Evolutionary conservation across 1,140 invertebrate genomes (phyloP), one percentile per base, ranked within the genome.

Genomic region (Euwallacea similis): DNA sequence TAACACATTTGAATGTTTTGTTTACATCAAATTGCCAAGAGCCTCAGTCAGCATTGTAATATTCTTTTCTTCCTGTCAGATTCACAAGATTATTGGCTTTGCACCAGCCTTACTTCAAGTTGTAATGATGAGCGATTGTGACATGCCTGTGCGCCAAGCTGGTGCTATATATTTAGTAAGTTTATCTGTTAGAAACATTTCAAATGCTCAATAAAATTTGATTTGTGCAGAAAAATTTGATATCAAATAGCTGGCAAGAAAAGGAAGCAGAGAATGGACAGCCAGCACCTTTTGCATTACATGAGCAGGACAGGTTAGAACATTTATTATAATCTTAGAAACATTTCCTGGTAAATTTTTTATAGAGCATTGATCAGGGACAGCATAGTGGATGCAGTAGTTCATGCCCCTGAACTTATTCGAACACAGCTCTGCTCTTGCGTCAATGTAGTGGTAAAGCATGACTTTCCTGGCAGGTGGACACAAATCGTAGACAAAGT

Each of bases 11-110:
- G 21, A 33, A 33, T 33, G 21, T 33, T 33, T 33, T 33, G 21
- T 4, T 33, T 33, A 33, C 21, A 33, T 4, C 4, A 4, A 33
- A 4, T 4, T 33, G 21, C 21, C 1, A 33, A 33, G 21, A 33
- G 21, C 21, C 21, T 33, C 21, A 33, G 21, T 33, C 21, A 33
- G 21, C 4, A 1, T 33, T 33, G 21, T 33, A 33, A 33, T 33
- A 33, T 33, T 33, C 21, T 33, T 33, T 1, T 33, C 21, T 33
- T 4, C 4, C 21, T 33, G 21, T 33, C 21, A 97, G 94, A 90
- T 97, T 77, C 92, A 96, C 79, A 96, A 97, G 85, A 96, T 97
- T 66, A 95, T 96, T 84, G 96, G 97, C 43, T 99, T 99, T 85
- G 90, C 93, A 58, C 97, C 96, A 43, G 88, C 91, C 54, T 84